Evolutionary conservation across 2,113 vertebrate species (phyloP).

Genomic region (Cnemophilus loriae): DNA sequence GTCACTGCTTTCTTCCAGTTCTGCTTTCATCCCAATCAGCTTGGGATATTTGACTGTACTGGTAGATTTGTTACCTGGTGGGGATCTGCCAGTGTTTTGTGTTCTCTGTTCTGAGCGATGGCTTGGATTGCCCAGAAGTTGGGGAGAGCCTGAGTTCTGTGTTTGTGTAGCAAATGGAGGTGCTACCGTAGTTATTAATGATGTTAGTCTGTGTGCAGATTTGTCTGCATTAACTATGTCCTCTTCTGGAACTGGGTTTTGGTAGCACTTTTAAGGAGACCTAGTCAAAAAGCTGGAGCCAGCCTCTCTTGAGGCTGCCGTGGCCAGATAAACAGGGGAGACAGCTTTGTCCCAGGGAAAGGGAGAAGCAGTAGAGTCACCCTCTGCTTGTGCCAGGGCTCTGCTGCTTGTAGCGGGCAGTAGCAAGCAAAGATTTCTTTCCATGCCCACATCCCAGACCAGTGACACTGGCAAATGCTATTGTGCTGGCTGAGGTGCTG

Average conservation of each 20-base stretch:
- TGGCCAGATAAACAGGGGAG: not conserved
- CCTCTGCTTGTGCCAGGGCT: not conserved
- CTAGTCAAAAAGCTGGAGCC: not conserved
- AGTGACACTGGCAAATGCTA: not conserved
- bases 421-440: not conserved
- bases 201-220: not conserved
- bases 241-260: not conserved
- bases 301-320: not conserved
- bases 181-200: not conserved
- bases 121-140: not conserved
- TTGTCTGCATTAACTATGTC: not conserved
- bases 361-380: not conserved
- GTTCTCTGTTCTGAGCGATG: not conserved
- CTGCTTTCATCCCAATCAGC: not conserved
- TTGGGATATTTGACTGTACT: not conserved
- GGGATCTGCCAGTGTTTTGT: not conserved
- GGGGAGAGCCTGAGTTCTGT: not conserved
- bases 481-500: not conserved
- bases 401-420: not conserved
- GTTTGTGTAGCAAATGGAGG: not conserved
- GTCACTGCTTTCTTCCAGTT: not conserved
- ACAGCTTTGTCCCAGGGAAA: not conserved
- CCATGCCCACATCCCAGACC: not conserved
- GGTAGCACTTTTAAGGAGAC: not conserved
- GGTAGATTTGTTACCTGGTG: not conserved